Evolutionary conservation across 1,140 invertebrate species (phyloP).

Genomic region (Cotesia chilonis): DNA sequence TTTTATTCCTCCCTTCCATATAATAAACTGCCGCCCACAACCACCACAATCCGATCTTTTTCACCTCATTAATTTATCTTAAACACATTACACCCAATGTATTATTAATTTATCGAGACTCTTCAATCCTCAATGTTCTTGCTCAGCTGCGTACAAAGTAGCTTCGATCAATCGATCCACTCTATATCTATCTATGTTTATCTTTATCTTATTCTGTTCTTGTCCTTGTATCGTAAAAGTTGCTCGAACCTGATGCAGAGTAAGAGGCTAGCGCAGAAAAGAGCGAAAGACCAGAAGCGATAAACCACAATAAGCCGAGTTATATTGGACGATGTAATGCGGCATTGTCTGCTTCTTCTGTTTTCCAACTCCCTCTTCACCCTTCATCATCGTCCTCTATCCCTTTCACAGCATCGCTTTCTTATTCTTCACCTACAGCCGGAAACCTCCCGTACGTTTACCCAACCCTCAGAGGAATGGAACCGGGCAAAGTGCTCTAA

Average conservation of each 20-base stretch:
- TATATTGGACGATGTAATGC: constrained; percentile 58
- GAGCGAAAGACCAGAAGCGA: constrained; percentile 52
- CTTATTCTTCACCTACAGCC: constrained; percentile 4
- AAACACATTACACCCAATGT: too few species aligned
- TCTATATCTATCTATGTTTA: neutral
- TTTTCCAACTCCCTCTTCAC: constrained; percentile 7
- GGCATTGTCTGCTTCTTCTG: constrained; percentile 51
- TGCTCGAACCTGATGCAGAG: neutral
- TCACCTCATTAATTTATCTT: too few species aligned
- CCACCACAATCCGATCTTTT: too few species aligned
- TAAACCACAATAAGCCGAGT: constrained; percentile 58
- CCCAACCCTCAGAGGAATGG: constrained; percentile 42
- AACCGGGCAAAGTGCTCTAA: constrained; percentile 56
- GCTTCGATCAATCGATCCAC: constrained; percentile 22
- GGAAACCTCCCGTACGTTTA: constrained; percentile 29
- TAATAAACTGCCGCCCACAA: constrained; percentile 1
- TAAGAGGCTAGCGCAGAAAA: constrained; percentile 23
- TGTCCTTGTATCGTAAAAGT: constrained; percentile 6
- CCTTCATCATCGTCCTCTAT: neutral
- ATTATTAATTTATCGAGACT: too few species aligned
- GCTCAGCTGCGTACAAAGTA: neutral
- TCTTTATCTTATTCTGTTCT: neutral
- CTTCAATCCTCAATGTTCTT: neutral
- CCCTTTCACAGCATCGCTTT: constrained; percentile 2
- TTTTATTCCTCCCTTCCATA: neutral